Base-by-base conservation (phyloP, 2,113 vertebrate species). In the Zapornia atra region DNA sequence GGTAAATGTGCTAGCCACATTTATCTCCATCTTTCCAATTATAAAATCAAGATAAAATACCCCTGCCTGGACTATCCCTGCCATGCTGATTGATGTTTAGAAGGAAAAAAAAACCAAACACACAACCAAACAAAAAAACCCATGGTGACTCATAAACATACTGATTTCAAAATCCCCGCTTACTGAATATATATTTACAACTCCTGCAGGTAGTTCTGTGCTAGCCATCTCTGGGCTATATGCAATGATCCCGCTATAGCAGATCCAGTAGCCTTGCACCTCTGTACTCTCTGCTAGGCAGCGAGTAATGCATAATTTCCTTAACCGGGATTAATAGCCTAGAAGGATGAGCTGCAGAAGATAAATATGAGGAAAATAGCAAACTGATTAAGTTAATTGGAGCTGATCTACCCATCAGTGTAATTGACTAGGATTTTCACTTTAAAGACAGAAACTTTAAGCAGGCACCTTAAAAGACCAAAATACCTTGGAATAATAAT, bases 401-500 rank as follows among this genome's bases (percentile, higher is more conserved):
- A 92, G 38, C 14, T 64, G n/a, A 68, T 79, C 44, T 95, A 77
- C 59, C 51, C 60, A 84, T 91, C 81, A 72, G 25, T 44, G 42
- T 90, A 94, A 93, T 76, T 87, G 56, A 21, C 4, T 64, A 71
- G 46, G 56, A 77, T 93, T 97, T 95, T 96, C 56, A 48, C 70
- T 94, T 71, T 86, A 79, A 96, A 92, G 85, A 76, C 1, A 10
- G 64, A 72, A 93, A 80, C 57, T 72, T 96, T 82, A 87, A 89
- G 75, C 65, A 88, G 11, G 9, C 21, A 79, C 48, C 72, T 88
- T 93, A 83, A 83, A 96, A 93, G 28, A 66, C 20, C 13, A 92
- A 84, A 92, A 88, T 93, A 75, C 38, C 29, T 88, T 57, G n/a
- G 86, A 70, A 93, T 84, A 94, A 82, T 86, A 94, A 94, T 96